phyloP scores from a whole-genome alignment of 1,140 invertebrate species.

The Ridgeia piscesae region DNA sequence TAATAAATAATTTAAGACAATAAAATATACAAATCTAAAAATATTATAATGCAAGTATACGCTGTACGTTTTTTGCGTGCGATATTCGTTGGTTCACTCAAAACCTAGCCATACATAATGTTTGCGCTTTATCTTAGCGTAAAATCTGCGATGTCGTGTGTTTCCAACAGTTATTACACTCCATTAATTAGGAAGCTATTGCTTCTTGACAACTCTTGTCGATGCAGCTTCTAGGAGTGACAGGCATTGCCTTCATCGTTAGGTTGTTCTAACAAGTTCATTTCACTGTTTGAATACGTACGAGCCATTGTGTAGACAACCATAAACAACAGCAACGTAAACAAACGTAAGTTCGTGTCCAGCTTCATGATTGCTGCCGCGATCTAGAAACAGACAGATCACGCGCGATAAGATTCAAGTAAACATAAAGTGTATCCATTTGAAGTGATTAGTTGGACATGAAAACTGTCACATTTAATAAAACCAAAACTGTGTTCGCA shows the following conservation, averaged over 20 bases:
- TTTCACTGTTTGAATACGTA: not conserved
- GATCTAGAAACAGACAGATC: not conserved
- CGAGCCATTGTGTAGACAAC: not conserved
- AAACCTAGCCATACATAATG: no score
- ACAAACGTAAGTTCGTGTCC: not conserved
- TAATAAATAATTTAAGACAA: no score
- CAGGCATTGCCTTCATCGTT: not conserved
- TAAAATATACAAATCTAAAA: no score
- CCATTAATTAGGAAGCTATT: not conserved
- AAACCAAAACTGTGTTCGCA: no score
- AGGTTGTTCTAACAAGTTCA: not conserved
- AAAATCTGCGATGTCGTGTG: no score
- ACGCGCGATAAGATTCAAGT: not conserved
- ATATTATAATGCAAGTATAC: no score
- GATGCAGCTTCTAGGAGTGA: not conserved
- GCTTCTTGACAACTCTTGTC: not conserved
- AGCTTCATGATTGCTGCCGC: not conserved
- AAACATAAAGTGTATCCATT: not conserved
- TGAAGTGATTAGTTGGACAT: no score
- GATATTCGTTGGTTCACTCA: no score
- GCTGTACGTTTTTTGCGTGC: no score
- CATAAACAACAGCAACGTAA: not conserved
- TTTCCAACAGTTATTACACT: not conserved
- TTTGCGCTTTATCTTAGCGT: no score
- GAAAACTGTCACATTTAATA: no score